Evolutionary conservation across 2,113 vertebrate genomes (phyloP).

Genomic region (Agelaius phoeniceus): DNA sequence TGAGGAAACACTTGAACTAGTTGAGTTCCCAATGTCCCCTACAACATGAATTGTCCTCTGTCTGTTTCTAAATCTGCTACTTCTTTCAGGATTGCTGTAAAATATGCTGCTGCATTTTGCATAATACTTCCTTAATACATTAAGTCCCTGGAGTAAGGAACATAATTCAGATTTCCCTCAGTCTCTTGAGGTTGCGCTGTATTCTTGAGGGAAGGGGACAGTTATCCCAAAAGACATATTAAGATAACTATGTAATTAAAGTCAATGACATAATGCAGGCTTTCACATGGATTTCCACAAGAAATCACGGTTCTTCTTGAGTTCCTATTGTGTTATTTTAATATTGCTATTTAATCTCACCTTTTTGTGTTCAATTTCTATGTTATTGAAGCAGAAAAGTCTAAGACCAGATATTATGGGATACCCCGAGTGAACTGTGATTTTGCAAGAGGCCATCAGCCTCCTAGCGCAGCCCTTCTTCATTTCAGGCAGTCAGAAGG

Average conservation of each 20-base stretch:
- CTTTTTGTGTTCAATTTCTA: not conserved
- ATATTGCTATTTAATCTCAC: not conserved
- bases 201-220: not conserved
- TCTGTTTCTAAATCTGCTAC: not conserved
- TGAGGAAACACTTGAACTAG: not conserved
- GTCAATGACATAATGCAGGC: not conserved
- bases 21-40: not conserved
- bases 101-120: not conserved
- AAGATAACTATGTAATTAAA: not conserved
- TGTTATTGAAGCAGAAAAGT: not conserved
- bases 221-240: not conserved
- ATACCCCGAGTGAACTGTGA: not conserved
- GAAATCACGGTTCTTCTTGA: not conserved
- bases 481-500: not conserved
- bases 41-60: not conserved
- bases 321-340: not conserved
- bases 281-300: not conserved
- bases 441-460: not conserved
- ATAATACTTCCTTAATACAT: not conserved
- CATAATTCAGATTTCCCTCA: not conserved
- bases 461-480: not conserved
- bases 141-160: not conserved
- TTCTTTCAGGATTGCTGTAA: not conserved
- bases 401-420: not conserved
- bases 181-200: not conserved